Evolutionary conservation across 2,797 vertebrate species (phyloP), one percentile per base, ranked within the genome.

Genomic region (Hirundo rustica): DNA sequence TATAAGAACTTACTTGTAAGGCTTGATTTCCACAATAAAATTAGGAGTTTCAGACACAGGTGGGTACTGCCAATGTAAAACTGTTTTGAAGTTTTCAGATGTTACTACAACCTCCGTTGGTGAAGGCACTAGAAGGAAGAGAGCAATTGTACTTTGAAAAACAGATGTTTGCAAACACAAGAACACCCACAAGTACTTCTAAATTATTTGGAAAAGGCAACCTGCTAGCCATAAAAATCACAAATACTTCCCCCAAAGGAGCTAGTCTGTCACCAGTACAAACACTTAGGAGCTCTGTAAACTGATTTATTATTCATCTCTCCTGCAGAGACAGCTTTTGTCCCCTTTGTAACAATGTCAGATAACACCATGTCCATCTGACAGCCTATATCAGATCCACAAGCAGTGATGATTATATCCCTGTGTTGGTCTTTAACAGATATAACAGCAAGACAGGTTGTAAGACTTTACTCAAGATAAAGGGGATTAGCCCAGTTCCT

Each of bases 41-140:
- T 1, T 12, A 78, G 97, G 95, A 0, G 53, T 90, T 88, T 90
- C 53, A 32, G 50, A 20, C 71, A 72, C 11, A 20, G 2, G 3
- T 29, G 65, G 83, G 61, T 98, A 98, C 9, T 97, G 53, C 98
- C 98, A 98, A 2, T 8, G 36, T 13, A 98, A 26, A 10, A 84
- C 0, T 50, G 97, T 89, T n/a, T 92, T 95, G 60, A 98, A 90
- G 67, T 98, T 97, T 76, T 96, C 73, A 2, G 98, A 97, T 48
- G 50, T 70, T 77, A 98, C 55, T 51, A 1, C 29, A 64, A 97
- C 19, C 20, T 87, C 93, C 0, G 36, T 84, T 65, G 98, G 98
- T 40, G 23, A 16, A 91, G 96, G 96, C 82, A 98, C 98, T 98
- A 87, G 45, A 97, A 87, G 30, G 89, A 93, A 94, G 0, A 83